phyloP scores from a whole-genome alignment of 2,888 invertebrate genomes.

The Tuberolachnus salignus region DNA sequence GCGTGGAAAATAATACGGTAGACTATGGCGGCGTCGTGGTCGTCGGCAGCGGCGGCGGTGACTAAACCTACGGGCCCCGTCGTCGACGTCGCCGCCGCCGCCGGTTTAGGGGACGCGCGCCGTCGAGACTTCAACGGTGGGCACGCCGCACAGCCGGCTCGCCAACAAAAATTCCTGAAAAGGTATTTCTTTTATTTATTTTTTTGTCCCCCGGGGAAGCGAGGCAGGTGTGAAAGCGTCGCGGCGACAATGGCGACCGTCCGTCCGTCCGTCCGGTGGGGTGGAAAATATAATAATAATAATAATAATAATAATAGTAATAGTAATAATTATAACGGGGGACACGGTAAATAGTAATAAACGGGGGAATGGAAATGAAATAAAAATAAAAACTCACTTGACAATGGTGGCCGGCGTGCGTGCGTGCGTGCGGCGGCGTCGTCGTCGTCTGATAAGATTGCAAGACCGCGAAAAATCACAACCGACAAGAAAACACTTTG shows the following conservation, averaged over 20 bases:
- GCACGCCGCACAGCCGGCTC: neutral
- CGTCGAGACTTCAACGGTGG: conserved; percentile 53
- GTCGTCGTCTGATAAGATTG: conserved; percentile 20
- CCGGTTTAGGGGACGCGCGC: neutral
- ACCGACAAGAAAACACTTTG: neutral
- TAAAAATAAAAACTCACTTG: conserved; percentile 28
- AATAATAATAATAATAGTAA: too few species aligned
- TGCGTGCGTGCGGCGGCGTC: neutral
- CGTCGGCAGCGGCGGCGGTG: neutral
- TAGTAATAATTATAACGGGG: neutral
- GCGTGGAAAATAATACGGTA: conserved; percentile 7
- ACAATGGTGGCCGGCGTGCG: conserved; percentile 3
- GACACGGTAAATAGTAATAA: neutral
- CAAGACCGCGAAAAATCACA: conserved; percentile 22
- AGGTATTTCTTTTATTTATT: neutral
- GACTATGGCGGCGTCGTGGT: neutral
- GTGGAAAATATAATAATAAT: neutral
- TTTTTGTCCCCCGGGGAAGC: too few species aligned
- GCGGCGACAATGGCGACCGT: conserved; percentile 22
- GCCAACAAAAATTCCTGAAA: neutral
- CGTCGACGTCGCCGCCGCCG: too few species aligned
- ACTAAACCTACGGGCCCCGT: too few species aligned
- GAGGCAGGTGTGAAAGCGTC: conserved; percentile 21
- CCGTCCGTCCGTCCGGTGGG: neutral
- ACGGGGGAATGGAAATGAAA: neutral